Conservation (phyloP, 2,888 invertebrate genomes). For the Marasmarcha lunaedactyla region DNA sequence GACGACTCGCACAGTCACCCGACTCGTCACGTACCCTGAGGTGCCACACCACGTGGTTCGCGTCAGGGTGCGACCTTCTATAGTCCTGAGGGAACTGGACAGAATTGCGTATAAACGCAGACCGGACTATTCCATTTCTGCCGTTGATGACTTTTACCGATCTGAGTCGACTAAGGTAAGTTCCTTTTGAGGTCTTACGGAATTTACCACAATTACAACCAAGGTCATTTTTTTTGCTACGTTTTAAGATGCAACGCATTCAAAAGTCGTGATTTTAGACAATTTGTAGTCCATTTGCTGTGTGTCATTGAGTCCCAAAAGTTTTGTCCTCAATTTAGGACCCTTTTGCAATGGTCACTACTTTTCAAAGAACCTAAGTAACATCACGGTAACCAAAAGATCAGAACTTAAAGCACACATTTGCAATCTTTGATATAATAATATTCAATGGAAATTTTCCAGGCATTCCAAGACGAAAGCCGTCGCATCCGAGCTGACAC, state of each 20-base stretch:
- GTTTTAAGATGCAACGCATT: no score
- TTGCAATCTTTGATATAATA: no score
- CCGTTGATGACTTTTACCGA: conserved; percentile 83
- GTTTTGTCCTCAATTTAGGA: no score
- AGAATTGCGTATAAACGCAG: conserved; percentile 76
- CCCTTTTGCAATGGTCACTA: no score
- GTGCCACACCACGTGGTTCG: conserved; percentile 67
- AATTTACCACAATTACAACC: neutral
- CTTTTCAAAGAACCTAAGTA: no score
- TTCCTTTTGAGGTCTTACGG: no score
- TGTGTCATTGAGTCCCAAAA: no score
- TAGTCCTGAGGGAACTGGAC: conserved; percentile 76
- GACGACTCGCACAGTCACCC: conserved; percentile 58
- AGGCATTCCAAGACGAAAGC: conserved; percentile 88
- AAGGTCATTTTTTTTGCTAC: no score
- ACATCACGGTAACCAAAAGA: no score
- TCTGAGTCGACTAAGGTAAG: conserved; percentile 80
- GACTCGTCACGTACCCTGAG: conserved; percentile 72
- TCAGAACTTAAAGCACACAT: no score
- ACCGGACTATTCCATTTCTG: conserved; percentile 71
- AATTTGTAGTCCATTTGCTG: no score
- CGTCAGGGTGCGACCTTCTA: conserved; percentile 73
- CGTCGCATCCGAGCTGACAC: conserved; percentile 84
- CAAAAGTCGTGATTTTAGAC: no score
- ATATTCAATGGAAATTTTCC: conserved; percentile 22